A percentile compares a stretch with the other conserved stretches of the same genome.
Conservation (phyloP, 2,113 vertebrate genomes). For the Channa maculata region DNA sequence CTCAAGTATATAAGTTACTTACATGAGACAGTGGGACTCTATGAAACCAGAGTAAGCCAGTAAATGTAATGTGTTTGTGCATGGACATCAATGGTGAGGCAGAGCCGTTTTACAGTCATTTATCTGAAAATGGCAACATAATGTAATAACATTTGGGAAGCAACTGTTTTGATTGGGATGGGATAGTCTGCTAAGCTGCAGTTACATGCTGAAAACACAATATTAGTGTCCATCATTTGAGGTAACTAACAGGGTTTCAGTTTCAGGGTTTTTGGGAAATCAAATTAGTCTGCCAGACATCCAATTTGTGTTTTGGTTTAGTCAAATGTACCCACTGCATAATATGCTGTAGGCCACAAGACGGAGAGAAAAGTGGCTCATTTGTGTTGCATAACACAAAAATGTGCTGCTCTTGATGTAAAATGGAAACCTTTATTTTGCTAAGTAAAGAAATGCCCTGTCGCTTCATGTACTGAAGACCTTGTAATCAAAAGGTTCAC, state of each 20-base stretch:
- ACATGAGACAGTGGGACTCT: conserved; percentile 65
- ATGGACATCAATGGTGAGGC: conserved; percentile 65
- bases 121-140: conserved; percentile 86
- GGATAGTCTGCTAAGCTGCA: conserved; percentile 79
- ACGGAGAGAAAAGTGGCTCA: conserved; percentile 63
- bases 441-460: conserved; percentile 34
- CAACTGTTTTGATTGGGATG: conserved; percentile 85
- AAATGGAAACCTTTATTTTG: conserved; percentile 63
- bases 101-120: conserved; percentile 80
- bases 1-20: conserved; percentile 71
- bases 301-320: conserved; percentile 86
- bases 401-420: conserved; percentile 29
- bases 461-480: conserved; percentile 31
- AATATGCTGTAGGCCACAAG: conserved; percentile 72
- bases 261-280: conserved; percentile 85
- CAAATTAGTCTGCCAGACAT: conserved; percentile 86
- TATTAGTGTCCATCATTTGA: conserved; percentile 83
- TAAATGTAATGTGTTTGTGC: conserved; percentile 77
- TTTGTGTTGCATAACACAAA: conserved; percentile 65
- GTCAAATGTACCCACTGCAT: conserved; percentile 78
- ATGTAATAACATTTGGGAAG: conserved; percentile 85
- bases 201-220: conserved; percentile 83
- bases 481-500: conserved; percentile 52
- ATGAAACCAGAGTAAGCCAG: conserved; percentile 76
- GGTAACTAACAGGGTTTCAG: conserved; percentile 82